Base-by-base conservation (phyloP, 2,797 vertebrate genomes). In the Austrolebias charrua region DNA sequence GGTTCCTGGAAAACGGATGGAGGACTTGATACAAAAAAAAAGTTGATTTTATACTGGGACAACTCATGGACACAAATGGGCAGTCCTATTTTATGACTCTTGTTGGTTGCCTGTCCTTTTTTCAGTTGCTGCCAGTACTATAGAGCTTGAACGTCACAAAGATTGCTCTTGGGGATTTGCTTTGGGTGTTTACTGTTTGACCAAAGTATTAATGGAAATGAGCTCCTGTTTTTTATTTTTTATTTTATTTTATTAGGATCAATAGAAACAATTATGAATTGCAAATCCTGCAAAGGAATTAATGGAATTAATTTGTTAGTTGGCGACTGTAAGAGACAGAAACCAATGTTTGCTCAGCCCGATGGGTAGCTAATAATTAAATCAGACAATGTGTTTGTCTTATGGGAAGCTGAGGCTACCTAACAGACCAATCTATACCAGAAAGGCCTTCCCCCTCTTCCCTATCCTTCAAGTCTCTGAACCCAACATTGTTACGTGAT, bases 381-480 rank as follows among this genome's bases (percentile, higher is more conserved):
- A 81, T 74, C 45, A 71, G 74, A 78, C 55, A 72, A 56, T 70
- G 78, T 60, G 79, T 85, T 88, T 90, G 89, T 84, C 78, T 79
- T 90, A 72, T 76, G 71, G 82, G 75, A 89, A 84, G 86, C 76
- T 88, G 81, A 72, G 75, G 84, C 79, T 86, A 79, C 79, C 88
- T 88, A 86, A 81, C 50, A 83, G 84, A 91, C 88, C 89, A 90
- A 92, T 91, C 82, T 92, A 94, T 95, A 97, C 96, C 96, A 94
- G 93, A 96, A 96, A 93, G 95, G 97, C 97, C 97, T 98, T 98
- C 92, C 91, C 94, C 93, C 90, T 91, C 55, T 48, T 38, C 29
- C 89, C 76, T 80, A 83, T 88, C 85, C 91, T 89, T 88, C 47
- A 46, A 81, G 69, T 76, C 64, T 67, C 64, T 78, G 57, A 71